phyloP scores from a whole-genome alignment of 1,140 invertebrate genomes.

The Drosophila athabasca region DNA sequence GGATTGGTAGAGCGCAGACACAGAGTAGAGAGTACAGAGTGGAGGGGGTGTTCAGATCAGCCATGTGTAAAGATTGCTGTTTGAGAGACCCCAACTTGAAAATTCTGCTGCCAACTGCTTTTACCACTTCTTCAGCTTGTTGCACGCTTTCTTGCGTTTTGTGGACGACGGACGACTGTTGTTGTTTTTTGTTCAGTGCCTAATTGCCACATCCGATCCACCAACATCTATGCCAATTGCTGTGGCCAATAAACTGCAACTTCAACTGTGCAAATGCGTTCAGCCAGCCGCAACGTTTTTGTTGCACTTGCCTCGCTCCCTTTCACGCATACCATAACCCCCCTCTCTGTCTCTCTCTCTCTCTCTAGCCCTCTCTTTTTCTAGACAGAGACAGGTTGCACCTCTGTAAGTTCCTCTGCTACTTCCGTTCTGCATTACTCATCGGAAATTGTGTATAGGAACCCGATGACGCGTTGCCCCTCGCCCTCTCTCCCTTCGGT shows the following conservation, averaged over 20 bases:
- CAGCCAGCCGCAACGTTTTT: constrained; percentile 59
- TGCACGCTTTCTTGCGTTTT: constrained; percentile 73
- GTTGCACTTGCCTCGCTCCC: constrained; percentile 45
- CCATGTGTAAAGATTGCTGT: too few species aligned
- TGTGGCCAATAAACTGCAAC: constrained; percentile 75
- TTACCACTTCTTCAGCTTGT: constrained; percentile 12
- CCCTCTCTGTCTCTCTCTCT: background rate
- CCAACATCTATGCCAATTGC: constrained; percentile 25
- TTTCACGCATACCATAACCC: constrained; percentile 8
- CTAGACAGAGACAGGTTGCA: constrained; percentile 18
- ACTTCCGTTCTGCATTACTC: constrained; percentile 70
- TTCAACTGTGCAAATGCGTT: constrained; percentile 36
- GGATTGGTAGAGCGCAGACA: constrained; percentile 1
- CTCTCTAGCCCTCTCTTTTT: constrained; percentile 1
- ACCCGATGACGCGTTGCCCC: constrained; percentile 61
- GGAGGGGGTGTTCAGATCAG: background rate
- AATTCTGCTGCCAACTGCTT: constrained; percentile 35
- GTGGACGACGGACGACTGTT: constrained; percentile 2
- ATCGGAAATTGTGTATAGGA: constrained; percentile 28
- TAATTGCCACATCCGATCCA: constrained; percentile 64
- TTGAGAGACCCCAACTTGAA: background rate
- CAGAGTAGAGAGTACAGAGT: background rate
- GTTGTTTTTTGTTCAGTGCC: constrained; percentile 27
- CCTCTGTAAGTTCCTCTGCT: constrained; percentile 34
- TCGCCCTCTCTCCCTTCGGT: background rate